phyloP scores from a whole-genome alignment of 1,140 invertebrate species.

The Cephus cinctus region DNA sequence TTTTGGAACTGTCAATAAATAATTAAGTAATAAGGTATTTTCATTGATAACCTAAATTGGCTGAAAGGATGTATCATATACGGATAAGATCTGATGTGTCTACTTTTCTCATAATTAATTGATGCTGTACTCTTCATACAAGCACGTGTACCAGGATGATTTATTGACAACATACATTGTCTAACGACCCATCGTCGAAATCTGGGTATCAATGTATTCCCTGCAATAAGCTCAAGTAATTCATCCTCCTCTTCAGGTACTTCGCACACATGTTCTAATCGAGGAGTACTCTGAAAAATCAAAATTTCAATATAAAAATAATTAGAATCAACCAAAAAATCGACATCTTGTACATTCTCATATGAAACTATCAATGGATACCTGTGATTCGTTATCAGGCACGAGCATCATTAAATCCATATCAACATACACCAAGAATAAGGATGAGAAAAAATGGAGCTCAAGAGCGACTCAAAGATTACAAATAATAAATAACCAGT shows the following conservation, averaged over 20 bases:
- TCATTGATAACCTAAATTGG: constrained; percentile 27
- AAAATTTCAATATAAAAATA: no score
- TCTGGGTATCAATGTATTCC: constrained; percentile 10
- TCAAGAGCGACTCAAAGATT: no score
- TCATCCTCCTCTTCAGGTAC: constrained; percentile 17
- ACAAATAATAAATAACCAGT: no score
- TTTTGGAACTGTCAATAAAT: neutral
- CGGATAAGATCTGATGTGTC: constrained; percentile 35
- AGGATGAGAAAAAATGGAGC: no score
- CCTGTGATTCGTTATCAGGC: no score
- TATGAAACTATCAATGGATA: no score
- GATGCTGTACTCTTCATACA: constrained; percentile 38
- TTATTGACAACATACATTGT: constrained; percentile 18
- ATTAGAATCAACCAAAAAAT: no score
- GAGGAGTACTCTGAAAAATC: constrained; percentile 3
- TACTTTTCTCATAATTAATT: constrained; percentile 41
- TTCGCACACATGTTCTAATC: constrained; percentile 31
- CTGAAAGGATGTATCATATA: constrained; percentile 49
- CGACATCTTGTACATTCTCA: no score
- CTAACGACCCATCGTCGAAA: constrained; percentile 27
- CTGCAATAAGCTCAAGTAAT: constrained; percentile 15
- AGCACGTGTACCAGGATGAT: constrained; percentile 30
- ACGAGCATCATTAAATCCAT: no score
- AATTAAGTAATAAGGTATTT: neutral
- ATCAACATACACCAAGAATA: no score